These are phyloP conservation scores for Symphodus melops DNA, from an alignment of 2,113 vertebrate genomes.

Conservation along the genomic window DNA sequence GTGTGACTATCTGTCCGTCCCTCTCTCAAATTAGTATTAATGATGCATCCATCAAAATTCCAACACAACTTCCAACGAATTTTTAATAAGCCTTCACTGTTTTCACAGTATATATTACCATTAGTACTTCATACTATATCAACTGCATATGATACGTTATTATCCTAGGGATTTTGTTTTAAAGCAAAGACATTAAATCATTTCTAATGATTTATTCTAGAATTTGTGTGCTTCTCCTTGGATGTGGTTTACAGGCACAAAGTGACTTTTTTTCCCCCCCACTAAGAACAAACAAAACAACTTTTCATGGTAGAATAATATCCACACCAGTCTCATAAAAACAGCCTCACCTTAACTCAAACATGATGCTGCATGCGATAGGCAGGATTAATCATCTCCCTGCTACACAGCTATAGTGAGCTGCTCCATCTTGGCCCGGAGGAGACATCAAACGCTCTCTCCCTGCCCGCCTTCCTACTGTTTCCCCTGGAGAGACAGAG, in stretches of 20 bases:
- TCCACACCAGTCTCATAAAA: conserved; percentile 36
- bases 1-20: conserved; percentile 8
- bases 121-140: conserved; percentile 14
- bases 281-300: not conserved
- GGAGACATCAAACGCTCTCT: conserved; percentile 76
- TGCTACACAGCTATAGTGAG: conserved; percentile 47
- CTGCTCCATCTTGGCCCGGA: conserved; percentile 67
- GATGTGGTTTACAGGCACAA: not conserved
- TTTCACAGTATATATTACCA: conserved; percentile 28
- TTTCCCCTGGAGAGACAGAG: conserved; percentile 75
- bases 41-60: conserved; percentile 61
- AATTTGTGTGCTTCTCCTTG: not conserved
- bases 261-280: not conserved
- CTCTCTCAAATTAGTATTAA: conserved; percentile 49
- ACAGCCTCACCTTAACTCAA: conserved; percentile 43
- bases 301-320: conserved; percentile 16
- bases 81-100: conserved; percentile 28
- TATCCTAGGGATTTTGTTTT: not conserved
- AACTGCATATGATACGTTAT: not conserved
- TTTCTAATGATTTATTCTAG: not conserved
- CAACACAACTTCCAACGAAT: conserved; percentile 43
- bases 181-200: no score
- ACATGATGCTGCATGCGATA: conserved; percentile 67
- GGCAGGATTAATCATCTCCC: conserved; percentile 71
- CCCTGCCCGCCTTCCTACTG: conserved; percentile 68